These are phyloP conservation scores for Brachypodius melanocephalos DNA, from an alignment of 2,113 vertebrate genomes.

Conservation along the genomic window DNA sequence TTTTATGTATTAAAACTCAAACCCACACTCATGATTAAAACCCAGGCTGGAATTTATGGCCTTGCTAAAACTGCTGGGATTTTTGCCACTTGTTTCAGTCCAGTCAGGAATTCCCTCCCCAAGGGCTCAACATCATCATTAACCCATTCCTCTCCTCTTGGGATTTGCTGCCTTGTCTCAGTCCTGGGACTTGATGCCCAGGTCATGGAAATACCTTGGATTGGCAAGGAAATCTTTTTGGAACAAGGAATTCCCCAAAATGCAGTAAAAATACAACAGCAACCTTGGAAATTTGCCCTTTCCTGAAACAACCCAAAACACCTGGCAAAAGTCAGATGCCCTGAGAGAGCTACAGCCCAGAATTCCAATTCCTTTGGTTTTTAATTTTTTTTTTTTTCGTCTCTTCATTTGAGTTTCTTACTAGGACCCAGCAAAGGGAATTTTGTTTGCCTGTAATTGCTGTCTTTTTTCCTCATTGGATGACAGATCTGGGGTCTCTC, in stretches of 20 bases:
- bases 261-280: background rate
- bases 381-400: background rate
- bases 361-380: background rate
- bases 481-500: fast-evolving
- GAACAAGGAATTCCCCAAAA: background rate
- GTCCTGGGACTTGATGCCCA: background rate
- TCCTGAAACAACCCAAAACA: background rate
- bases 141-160: background rate
- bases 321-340: background rate
- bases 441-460: background rate
- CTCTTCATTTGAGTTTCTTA: background rate
- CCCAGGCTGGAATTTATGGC: background rate
- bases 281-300: background rate
- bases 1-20: background rate
- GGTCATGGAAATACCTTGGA: background rate
- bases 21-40: background rate
- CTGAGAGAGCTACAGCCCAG: background rate
- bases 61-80: background rate
- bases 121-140: background rate
- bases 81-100: background rate
- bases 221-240: background rate
- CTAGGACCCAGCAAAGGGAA: background rate
- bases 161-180: background rate
- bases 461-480: background rate
- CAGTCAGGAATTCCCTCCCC: background rate